Conservation (phyloP, 2,888 invertebrate species). For the Antitype chi region DNA sequence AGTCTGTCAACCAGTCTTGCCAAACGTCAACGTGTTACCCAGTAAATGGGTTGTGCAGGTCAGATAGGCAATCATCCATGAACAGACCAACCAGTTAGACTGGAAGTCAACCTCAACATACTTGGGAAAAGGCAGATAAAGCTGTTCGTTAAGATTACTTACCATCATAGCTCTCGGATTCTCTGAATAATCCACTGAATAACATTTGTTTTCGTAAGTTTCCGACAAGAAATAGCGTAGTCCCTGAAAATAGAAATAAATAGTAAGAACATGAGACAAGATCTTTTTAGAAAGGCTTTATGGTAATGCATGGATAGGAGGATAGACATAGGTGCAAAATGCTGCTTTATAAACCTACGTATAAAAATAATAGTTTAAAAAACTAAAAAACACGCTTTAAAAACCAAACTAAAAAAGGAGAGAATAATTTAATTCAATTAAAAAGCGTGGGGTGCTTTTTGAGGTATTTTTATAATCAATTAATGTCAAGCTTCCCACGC, state of each 20-base stretch:
- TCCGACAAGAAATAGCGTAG: slow-evolving; percentile 60
- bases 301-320: no score
- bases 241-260: slow-evolving; percentile 65
- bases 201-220: slow-evolving; percentile 92
- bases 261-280: background rate
- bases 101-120: no score
- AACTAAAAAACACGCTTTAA: no score
- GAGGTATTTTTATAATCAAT: no score
- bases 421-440: no score
- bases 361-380: no score
- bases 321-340: background rate
- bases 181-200: slow-evolving; percentile 74
- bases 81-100: background rate
- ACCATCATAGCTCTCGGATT: slow-evolving; percentile 61
- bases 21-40: background rate
- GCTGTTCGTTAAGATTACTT: slow-evolving; percentile 43
- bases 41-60: background rate
- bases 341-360: no score
- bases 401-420: no score
- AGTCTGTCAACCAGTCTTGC: background rate
- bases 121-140: background rate
- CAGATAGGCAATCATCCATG: background rate
- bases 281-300: background rate
- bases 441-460: no score
- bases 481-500: no score